phyloP scores from a whole-genome alignment of 2,797 vertebrate genomes.

The Chiloscyllium punctatum region DNA sequence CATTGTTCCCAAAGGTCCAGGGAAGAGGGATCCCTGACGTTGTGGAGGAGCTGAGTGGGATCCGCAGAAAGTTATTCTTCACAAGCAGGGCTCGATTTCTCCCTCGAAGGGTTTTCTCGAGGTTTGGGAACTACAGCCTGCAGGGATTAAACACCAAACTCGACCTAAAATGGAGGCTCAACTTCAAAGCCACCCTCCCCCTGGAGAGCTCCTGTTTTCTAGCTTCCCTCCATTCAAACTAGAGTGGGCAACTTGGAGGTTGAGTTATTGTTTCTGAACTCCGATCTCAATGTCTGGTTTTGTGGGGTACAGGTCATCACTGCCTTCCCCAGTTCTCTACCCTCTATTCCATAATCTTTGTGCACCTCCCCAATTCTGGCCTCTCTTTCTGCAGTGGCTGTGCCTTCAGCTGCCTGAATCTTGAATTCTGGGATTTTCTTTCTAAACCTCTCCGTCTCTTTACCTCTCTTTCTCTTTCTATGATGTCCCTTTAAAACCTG shows the following conservation, averaged over 20 bases:
- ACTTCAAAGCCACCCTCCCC: no score
- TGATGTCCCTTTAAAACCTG: background rate
- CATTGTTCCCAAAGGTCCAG: no score
- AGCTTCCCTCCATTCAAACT: background rate
- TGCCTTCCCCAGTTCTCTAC: background rate
- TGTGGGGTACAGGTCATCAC: no score
- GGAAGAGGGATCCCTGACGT: no score
- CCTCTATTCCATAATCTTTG: background rate
- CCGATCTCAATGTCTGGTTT: no score
- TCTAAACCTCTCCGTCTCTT: background rate
- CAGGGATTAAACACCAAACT: background rate
- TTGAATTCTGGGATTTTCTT: background rate
- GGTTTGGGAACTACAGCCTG: background rate
- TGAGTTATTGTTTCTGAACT: background rate
- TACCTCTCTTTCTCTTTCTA: background rate
- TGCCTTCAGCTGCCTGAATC: background rate
- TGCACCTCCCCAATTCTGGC: background rate
- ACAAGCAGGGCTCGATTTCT: background rate
- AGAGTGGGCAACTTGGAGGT: background rate
- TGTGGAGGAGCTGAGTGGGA: no score
- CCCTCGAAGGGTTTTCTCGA: background rate
- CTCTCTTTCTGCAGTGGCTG: background rate
- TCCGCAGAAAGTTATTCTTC: background rate
- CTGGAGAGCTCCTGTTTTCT: no score
- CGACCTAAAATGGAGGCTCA: background rate